Evolutionary conservation across 2,888 invertebrate species (phyloP).

Genomic region (Alloplasta piceator): DNA sequence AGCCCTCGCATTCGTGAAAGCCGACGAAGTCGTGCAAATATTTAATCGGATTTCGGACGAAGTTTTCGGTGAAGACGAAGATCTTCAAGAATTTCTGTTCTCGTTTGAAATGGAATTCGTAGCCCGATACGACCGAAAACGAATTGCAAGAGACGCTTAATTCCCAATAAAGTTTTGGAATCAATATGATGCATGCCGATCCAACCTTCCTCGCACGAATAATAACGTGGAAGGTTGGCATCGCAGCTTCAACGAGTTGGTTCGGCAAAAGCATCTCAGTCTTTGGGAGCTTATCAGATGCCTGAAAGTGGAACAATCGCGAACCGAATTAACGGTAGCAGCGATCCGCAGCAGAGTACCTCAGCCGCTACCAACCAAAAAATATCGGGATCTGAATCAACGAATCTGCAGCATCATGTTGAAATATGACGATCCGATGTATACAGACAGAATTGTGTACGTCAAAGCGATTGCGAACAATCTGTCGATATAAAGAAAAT

Average conservation of each 20-base stretch:
- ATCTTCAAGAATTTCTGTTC: constrained; percentile 21
- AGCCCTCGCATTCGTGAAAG: constrained; percentile 19
- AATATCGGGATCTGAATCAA: constrained; percentile 20
- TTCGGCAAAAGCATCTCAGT: constrained; percentile 24
- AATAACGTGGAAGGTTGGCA: constrained; percentile 35
- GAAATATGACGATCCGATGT: constrained; percentile 27
- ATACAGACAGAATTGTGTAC: constrained; percentile 15
- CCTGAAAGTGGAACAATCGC: constrained; percentile 18
- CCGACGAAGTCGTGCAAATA: constrained; percentile 17
- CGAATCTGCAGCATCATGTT: constrained; percentile 11
- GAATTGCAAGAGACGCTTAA: constrained; percentile 10
- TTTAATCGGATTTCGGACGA: constrained; percentile 15
- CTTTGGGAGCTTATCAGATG: constrained; percentile 22
- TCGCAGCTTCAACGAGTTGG: constrained; percentile 27
- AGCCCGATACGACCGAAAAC: constrained; percentile 23
- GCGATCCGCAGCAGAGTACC: constrained; percentile 6
- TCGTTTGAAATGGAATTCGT: constrained; percentile 26
- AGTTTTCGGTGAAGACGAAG: constrained; percentile 15
- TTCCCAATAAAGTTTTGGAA: constrained; percentile 24
- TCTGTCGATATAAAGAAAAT: neutral
- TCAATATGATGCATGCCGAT: constrained; percentile 28
- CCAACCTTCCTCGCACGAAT: constrained; percentile 22
- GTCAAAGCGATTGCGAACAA: constrained; percentile 8
- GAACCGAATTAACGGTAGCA: constrained; percentile 11
- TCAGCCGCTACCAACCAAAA: constrained; percentile 17